A percentile compares a stretch with the other conserved stretches of the same genome.
Evolutionary conservation across 2,888 invertebrate genomes (phyloP).

Genomic region (Cremastinae sp.): DNA sequence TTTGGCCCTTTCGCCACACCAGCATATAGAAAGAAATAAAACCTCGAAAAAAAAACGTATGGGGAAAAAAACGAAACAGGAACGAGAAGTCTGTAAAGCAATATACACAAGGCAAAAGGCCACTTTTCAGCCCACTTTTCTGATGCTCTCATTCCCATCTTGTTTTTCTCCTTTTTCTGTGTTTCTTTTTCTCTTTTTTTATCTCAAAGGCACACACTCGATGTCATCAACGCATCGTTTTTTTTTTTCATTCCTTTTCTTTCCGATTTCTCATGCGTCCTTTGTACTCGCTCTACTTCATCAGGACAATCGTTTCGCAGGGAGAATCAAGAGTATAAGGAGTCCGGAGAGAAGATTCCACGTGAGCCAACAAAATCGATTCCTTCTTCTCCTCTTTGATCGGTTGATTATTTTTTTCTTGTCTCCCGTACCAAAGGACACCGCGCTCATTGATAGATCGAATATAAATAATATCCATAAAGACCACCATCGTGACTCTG

Average conservation of each 20-base stretch:
- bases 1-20: slow-evolving; percentile 45
- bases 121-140: slow-evolving; percentile 70
- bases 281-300: slow-evolving; percentile 41
- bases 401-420: too few relatives aligned
- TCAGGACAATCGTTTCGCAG: slow-evolving; percentile 45
- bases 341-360: slow-evolving; percentile 15
- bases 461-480: slow-evolving; percentile 33
- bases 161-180: slow-evolving; percentile 1
- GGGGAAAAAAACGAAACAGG: too few relatives aligned
- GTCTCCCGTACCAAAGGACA: background rate
- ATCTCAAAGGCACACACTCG: slow-evolving; percentile 16
- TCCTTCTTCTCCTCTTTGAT: slow-evolving; percentile 31
- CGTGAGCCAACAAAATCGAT: slow-evolving; percentile 20
- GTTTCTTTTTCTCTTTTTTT: slow-evolving; percentile 14
- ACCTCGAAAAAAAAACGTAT: too few relatives aligned
- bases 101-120: slow-evolving; percentile 62
- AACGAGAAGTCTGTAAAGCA: too few relatives aligned
- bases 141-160: slow-evolving; percentile 48
- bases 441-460: slow-evolving; percentile 11
- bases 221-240: slow-evolving; percentile 47
- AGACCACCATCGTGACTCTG: slow-evolving; percentile 48
- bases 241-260: slow-evolving; percentile 25
- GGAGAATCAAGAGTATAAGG: background rate
- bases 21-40: slow-evolving; percentile 26
- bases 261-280: slow-evolving; percentile 23